These are phyloP conservation scores for Drosophila meridionalis DNA, from an alignment of 2,888 invertebrate genomes.

Conservation along the genomic window DNA sequence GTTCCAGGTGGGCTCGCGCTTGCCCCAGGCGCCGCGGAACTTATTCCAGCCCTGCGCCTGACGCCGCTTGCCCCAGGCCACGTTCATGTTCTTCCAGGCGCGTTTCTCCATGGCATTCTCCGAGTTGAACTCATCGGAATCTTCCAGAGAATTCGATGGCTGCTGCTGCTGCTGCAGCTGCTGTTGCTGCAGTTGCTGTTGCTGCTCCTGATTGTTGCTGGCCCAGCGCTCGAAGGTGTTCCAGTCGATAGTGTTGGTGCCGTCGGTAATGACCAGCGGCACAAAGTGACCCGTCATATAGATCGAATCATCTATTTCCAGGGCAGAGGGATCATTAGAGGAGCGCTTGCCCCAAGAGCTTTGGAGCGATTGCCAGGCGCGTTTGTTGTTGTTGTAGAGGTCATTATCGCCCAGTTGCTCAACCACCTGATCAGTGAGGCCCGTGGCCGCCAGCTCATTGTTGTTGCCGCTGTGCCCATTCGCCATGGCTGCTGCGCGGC, in stretches of 20 bases:
- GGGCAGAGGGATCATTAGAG: slow-evolving; percentile 25
- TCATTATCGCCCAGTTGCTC: slow-evolving; percentile 66
- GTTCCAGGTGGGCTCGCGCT: slow-evolving; percentile 92
- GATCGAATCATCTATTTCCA: slow-evolving; percentile 54
- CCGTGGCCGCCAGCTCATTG: slow-evolving; percentile 56
- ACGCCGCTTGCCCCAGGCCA: slow-evolving; percentile 91
- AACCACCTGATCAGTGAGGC: slow-evolving; percentile 63
- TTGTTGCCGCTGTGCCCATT: slow-evolving; percentile 25
- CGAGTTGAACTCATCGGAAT: slow-evolving; percentile 44
- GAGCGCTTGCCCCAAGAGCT: slow-evolving; percentile 90
- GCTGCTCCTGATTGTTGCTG: slow-evolving; percentile 44
- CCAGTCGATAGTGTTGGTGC: slow-evolving; percentile 71
- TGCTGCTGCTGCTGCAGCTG: slow-evolving; percentile 38
- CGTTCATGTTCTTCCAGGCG: slow-evolving; percentile 89
- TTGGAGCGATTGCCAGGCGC: slow-evolving; percentile 89
- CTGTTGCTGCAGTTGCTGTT: slow-evolving; percentile 41
- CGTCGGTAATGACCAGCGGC: slow-evolving; percentile 65
- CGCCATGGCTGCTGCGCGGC: slow-evolving; percentile 35
- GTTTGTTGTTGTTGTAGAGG: slow-evolving; percentile 81
- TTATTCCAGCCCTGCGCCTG: slow-evolving; percentile 86
- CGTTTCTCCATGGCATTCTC: slow-evolving; percentile 86
- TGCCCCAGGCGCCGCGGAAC: slow-evolving; percentile 90
- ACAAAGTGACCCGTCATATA: slow-evolving; percentile 68
- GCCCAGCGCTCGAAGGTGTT: slow-evolving; percentile 74
- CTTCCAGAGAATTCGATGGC: slow-evolving; percentile 52